phyloP scores from a whole-genome alignment of 2,113 vertebrate genomes.

The Globicephala melas region DNA sequence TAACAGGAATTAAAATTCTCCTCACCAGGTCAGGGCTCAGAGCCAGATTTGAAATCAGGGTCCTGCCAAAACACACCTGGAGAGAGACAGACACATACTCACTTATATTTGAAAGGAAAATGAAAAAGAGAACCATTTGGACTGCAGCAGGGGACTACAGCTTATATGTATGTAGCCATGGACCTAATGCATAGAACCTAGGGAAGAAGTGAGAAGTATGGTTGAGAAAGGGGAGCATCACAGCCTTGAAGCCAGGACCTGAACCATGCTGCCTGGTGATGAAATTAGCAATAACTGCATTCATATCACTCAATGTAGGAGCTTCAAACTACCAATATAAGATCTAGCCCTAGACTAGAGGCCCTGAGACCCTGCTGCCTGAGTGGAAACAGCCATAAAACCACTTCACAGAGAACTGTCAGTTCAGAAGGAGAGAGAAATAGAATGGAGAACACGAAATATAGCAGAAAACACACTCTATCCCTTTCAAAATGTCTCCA shows the following conservation, averaged over 20 bases:
- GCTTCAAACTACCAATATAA: neutral
- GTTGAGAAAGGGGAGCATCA: neutral
- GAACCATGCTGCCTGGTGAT: neutral
- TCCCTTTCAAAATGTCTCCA: neutral
- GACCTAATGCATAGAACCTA: neutral
- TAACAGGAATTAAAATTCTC: conserved; percentile 2
- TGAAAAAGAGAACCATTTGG: neutral
- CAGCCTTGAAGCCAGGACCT: neutral
- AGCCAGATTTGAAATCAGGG: neutral
- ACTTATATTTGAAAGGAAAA: neutral
- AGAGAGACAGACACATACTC: neutral
- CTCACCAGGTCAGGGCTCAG: neutral
- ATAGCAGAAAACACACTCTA: neutral
- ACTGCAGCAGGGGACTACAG: neutral
- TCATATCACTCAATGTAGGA: neutral
- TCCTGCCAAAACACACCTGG: neutral
- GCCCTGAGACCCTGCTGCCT: neutral
- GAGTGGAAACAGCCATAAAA: neutral
- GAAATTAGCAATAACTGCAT: neutral
- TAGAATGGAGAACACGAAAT: neutral
- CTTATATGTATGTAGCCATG: neutral
- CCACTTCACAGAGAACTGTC: neutral
- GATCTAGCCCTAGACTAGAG: neutral
- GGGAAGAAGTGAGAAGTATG: neutral
- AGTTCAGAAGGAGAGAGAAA: neutral